Conservation (phyloP, 2,888 invertebrate species). For the Eupithecia pulchellata region DNA sequence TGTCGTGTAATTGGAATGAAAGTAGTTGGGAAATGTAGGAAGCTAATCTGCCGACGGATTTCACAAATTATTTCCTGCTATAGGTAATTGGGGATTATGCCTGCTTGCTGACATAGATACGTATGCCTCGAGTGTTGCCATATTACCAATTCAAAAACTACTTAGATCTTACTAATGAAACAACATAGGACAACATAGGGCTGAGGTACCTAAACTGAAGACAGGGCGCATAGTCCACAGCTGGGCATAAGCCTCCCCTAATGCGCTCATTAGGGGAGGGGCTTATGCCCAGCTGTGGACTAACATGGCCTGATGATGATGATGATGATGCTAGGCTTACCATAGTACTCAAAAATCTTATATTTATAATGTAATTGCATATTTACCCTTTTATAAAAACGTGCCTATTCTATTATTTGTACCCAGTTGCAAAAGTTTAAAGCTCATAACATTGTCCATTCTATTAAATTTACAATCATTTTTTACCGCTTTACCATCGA, state of each 20-base stretch:
- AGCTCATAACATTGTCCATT: constrained; percentile 3
- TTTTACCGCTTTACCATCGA: constrained; percentile 16
- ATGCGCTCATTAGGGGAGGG: too few species aligned
- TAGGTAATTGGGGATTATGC: neutral
- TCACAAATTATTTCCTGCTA: constrained; percentile 13
- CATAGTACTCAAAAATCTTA: too few species aligned
- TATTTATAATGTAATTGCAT: too few species aligned
- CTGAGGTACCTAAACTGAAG: too few species aligned
- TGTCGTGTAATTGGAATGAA: constrained; percentile 49
- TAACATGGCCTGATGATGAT: too few species aligned
- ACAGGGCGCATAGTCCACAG: too few species aligned
- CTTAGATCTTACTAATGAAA: too few species aligned
- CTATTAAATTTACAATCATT: constrained; percentile 16
- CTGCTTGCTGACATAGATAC: neutral
- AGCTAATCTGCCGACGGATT: constrained; percentile 4
- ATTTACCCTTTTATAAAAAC: too few species aligned
- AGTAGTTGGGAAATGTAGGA: constrained; percentile 48
- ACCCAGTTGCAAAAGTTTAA: neutral
- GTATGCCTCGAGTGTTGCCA: neutral
- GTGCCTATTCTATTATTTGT: neutral
- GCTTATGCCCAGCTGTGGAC: too few species aligned
- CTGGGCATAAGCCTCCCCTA: too few species aligned
- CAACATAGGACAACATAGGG: too few species aligned
- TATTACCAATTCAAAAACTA: neutral
- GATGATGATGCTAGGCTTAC: too few species aligned